These are phyloP conservation scores for Ormyrus labotus DNA, from an alignment of 2,888 invertebrate genomes.

Conservation along the genomic window DNA sequence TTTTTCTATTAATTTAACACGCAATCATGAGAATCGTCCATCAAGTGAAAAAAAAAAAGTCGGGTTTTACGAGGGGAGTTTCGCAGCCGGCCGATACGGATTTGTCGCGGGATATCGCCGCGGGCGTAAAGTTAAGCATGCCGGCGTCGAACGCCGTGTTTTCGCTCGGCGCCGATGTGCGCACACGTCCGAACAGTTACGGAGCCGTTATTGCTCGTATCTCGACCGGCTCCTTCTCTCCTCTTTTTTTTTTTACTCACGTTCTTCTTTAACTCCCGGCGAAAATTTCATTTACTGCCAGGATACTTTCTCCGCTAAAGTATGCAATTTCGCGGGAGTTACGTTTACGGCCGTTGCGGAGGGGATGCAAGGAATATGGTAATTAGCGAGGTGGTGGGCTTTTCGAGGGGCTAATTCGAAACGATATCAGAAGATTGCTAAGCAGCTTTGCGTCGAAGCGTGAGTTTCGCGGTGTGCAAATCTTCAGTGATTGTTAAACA, in stretches of 20 bases:
- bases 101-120: conserved; percentile 34
- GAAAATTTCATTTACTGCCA: conserved; percentile 37
- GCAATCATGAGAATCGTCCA: too few relatives aligned
- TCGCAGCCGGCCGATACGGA: not conserved
- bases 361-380: too few relatives aligned
- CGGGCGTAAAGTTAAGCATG: conserved; percentile 43
- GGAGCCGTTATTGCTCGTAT: conserved; percentile 50
- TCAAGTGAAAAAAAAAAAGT: not conserved
- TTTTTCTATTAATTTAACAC: too few relatives aligned
- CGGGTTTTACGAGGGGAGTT: conserved; percentile 35
- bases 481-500: too few relatives aligned
- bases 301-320: not conserved
- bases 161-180: not conserved
- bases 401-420: not conserved
- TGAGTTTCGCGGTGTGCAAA: too few relatives aligned
- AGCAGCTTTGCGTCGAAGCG: too few relatives aligned
- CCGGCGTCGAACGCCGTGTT: conserved; percentile 11
- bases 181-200: not conserved
- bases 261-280: not conserved
- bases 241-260: conserved; percentile 1
- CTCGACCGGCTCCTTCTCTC: conserved; percentile 11
- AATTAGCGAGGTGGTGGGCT: too few relatives aligned
- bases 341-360: too few relatives aligned
- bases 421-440: not conserved
- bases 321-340: not conserved